Percentiles rank a stretch among this genome's conserved stretches.
These are phyloP conservation scores for Bombus consobrinus DNA, from an alignment of 1,140 invertebrate species.

Conservation along the genomic window DNA sequence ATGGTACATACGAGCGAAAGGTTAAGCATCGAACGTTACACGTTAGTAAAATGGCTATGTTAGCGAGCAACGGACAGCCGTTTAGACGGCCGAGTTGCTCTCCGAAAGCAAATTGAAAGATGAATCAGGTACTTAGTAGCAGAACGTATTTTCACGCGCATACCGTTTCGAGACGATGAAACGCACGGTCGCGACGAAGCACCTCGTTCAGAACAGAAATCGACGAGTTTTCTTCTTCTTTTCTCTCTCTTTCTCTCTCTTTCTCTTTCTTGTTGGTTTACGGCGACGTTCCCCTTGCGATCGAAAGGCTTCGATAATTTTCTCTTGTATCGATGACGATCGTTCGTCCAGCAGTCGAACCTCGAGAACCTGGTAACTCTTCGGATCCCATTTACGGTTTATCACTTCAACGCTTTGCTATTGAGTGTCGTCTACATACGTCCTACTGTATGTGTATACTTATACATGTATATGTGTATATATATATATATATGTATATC, in stretches of 20 bases:
- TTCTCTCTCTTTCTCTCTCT: background rate
- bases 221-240: background rate
- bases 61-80: background rate
- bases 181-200: slow-evolving; percentile 3
- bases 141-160: slow-evolving; percentile 30
- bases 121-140: slow-evolving; percentile 50
- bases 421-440: slow-evolving; percentile 72
- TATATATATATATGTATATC: slow-evolving; percentile 42
- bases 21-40: slow-evolving; percentile 24
- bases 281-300: background rate
- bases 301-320: background rate
- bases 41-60: background rate
- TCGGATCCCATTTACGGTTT: slow-evolving; percentile 74
- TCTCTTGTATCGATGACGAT: slow-evolving; percentile 15
- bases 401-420: slow-evolving; percentile 80
- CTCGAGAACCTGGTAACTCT: slow-evolving; percentile 67
- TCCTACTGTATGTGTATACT: slow-evolving; percentile 49
- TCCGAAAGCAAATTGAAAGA: slow-evolving; percentile 28
- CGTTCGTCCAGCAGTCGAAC: slow-evolving; percentile 48
- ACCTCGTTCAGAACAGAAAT: slow-evolving; percentile 26
- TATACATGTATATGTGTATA: slow-evolving; percentile 45
- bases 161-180: background rate
- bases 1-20: background rate
- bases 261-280: background rate
- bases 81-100: slow-evolving; percentile 2